phyloP scores from a whole-genome alignment of 2,113 vertebrate species.

The Tyrannus savana region DNA sequence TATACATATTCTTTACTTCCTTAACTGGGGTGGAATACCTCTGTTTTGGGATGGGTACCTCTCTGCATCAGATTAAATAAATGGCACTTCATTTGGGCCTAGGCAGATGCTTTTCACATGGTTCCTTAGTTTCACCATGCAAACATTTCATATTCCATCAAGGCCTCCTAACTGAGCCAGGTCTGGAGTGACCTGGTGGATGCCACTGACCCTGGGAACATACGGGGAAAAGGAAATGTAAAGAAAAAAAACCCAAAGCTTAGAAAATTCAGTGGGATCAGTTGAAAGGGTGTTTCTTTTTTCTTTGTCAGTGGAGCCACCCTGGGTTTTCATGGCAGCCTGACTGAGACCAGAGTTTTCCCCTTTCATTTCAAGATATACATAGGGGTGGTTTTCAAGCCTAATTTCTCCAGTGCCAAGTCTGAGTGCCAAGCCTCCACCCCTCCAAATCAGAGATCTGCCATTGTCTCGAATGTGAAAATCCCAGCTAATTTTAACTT shows the following conservation, averaged over 20 bases:
- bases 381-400: neutral
- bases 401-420: neutral
- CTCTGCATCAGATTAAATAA: neutral
- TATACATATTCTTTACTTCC: neutral
- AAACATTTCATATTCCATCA: neutral
- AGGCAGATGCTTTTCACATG: neutral
- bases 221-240: neutral
- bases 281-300: neutral
- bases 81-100: neutral
- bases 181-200: neutral
- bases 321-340: neutral
- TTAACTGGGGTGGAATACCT: neutral
- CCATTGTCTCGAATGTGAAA: neutral
- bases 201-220: neutral
- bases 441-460: neutral
- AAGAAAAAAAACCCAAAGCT: neutral
- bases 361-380: neutral
- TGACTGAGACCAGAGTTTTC: neutral
- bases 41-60: neutral
- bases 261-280: neutral
- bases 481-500: conserved; percentile 17
- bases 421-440: neutral
- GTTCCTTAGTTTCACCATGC: neutral
- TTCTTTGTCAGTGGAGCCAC: neutral
- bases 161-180: neutral